Conservation (phyloP, 2,113 vertebrate genomes). For the Cardinalis cardinalis region DNA sequence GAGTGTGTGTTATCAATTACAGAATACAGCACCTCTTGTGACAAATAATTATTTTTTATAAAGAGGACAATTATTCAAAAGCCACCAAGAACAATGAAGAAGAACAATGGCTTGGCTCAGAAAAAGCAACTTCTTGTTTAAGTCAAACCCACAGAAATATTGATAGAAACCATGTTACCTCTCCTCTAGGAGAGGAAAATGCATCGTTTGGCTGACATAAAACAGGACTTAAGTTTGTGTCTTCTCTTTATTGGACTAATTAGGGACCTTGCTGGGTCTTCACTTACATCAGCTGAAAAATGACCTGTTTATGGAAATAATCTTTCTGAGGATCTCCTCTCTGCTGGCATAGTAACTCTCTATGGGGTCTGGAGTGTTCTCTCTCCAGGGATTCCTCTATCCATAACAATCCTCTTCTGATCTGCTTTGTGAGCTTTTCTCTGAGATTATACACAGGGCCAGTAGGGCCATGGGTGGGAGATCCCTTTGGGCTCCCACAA, state of each 20-base stretch:
- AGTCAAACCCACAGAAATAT: background rate
- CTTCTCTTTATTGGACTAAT: background rate
- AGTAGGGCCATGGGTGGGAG: background rate
- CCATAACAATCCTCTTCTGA: background rate
- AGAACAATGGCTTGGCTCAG: background rate
- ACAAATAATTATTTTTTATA: background rate
- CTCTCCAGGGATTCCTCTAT: background rate
- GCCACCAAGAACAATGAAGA: background rate
- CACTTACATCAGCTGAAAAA: background rate
- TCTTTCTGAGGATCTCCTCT: background rate
- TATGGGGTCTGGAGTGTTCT: background rate
- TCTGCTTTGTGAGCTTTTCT: background rate
- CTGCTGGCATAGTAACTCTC: background rate
- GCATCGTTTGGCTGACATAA: background rate
- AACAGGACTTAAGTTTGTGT: background rate
- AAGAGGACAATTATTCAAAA: conserved; percentile 5
- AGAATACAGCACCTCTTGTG: background rate
- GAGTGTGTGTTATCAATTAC: background rate
- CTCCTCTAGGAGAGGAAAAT: background rate
- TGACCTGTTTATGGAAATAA: background rate
- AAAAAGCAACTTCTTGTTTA: background rate
- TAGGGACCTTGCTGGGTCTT: background rate
- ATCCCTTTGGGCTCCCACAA: background rate
- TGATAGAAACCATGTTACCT: background rate
- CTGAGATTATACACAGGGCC: background rate